A percentile compares a stretch with the other conserved stretches of the same genome.
Evolutionary conservation across 1,140 invertebrate species (phyloP).

Genomic region (Euura lappo): DNA sequence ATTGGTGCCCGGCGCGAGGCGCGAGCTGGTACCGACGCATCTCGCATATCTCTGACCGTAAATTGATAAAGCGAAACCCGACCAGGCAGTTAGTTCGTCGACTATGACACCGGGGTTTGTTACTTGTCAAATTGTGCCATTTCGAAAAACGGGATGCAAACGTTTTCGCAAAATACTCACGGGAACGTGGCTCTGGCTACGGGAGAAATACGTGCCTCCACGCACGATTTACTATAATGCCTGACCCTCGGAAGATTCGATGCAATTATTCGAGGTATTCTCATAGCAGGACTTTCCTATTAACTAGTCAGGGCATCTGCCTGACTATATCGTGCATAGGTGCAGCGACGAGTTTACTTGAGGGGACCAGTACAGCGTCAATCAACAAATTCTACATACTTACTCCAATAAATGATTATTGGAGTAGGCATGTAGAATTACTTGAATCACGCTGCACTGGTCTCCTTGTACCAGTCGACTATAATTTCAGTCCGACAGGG

Average conservation of each 20-base stretch:
- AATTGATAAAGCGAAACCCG: neutral
- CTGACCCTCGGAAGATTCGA: slow-evolving; percentile 20
- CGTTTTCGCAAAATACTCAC: too few relatives aligned
- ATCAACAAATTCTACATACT: too few relatives aligned
- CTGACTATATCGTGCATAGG: neutral
- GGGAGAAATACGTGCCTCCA: too few relatives aligned
- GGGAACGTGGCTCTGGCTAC: too few relatives aligned
- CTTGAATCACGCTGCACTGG: too few relatives aligned
- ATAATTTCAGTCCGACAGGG: neutral
- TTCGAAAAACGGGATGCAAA: too few relatives aligned
- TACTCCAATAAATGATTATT: too few relatives aligned
- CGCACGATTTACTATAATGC: neutral
- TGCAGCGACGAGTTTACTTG: slow-evolving; percentile 1
- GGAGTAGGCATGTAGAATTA: too few relatives aligned
- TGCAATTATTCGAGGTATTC: slow-evolving; percentile 47
- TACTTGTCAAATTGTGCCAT: neutral
- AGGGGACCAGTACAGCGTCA: too few relatives aligned
- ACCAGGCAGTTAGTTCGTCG: neutral
- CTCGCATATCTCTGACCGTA: neutral
- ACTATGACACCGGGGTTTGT: neutral
- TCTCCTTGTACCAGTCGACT: too few relatives aligned
- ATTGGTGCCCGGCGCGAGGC: neutral
- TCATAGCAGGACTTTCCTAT: slow-evolving; percentile 46
- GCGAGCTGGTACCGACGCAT: neutral
- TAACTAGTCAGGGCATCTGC: slow-evolving; percentile 24